phyloP scores from a whole-genome alignment of 2,113 vertebrate genomes.

The Osmerus mordax region DNA sequence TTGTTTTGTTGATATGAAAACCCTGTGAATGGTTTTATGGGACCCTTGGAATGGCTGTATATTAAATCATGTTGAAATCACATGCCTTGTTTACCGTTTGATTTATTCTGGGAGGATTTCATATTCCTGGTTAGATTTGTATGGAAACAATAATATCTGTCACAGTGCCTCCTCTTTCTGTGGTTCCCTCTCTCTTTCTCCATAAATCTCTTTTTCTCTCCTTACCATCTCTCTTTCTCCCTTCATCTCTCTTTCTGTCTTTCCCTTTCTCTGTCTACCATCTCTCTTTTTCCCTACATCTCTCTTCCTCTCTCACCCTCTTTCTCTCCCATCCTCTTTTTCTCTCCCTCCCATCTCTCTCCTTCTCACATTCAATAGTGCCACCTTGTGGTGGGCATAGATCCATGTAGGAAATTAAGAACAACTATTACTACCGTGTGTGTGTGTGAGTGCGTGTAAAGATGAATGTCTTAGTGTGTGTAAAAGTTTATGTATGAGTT shows the following conservation, averaged over 20 bases:
- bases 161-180: neutral
- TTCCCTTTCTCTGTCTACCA: neutral
- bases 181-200: neutral
- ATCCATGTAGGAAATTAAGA: neutral
- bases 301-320: too few relatives aligned
- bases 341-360: too few relatives aligned
- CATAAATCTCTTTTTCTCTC: neutral
- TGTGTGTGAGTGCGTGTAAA: neutral
- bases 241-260: neutral
- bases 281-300: too few relatives aligned
- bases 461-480: too few relatives aligned
- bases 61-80: conserved; percentile 14
- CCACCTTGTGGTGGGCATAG: conserved; percentile 23
- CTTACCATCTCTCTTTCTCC: neutral
- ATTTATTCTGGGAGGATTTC: neutral
- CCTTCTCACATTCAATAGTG: conserved; percentile 5
- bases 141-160: neutral
- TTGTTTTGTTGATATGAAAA: conserved; percentile 1
- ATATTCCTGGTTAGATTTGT: neutral
- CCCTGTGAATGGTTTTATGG: neutral
- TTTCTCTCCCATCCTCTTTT: too few relatives aligned
- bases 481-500: too few relatives aligned
- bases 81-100: neutral
- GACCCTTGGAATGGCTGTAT: conserved; percentile 7
- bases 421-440: neutral